Percentiles rank a stretch among this genome's conserved stretches.
phyloP scores from a whole-genome alignment of 2,113 vertebrate genomes.

The Myiozetetes cayanensis region DNA sequence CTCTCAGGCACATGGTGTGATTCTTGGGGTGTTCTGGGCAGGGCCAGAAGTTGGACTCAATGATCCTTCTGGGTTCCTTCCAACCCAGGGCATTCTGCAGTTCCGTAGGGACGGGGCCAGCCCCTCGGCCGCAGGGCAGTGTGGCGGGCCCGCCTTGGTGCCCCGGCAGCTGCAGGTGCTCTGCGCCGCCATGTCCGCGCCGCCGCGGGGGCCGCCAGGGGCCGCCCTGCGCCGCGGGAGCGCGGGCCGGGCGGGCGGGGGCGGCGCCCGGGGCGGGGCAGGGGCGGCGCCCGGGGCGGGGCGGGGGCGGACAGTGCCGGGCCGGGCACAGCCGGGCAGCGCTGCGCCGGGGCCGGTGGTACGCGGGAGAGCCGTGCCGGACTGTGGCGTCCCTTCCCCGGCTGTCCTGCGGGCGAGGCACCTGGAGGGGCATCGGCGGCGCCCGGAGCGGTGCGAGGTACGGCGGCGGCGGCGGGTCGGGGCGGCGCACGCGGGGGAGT shows the following conservation, averaged over 20 bases:
- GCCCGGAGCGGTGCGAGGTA: background rate
- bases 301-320: too few species aligned
- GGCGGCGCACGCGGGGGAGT: too few species aligned
- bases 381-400: background rate
- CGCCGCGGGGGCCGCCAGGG: too few species aligned
- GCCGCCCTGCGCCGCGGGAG: too few species aligned
- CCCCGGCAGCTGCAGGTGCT: too few species aligned
- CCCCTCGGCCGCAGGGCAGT: too few species aligned
- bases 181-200: too few species aligned
- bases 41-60: background rate
- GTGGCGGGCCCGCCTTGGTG: too few species aligned
- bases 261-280: background rate
- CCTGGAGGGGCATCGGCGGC: background rate
- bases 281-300: too few species aligned
- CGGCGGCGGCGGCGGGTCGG: background rate
- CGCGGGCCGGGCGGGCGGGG: too few species aligned
- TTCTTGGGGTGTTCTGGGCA: background rate
- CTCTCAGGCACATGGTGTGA: background rate
- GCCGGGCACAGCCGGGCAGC: background rate
- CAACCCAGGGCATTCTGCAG: background rate
- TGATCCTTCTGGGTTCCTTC: background rate
- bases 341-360: too few species aligned
- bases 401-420: background rate
- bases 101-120: rapidly evolving
- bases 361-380: rapidly evolving